phyloP scores from a whole-genome alignment of 2,888 invertebrate genomes.

The Drosophila hawaiiensis region DNA sequence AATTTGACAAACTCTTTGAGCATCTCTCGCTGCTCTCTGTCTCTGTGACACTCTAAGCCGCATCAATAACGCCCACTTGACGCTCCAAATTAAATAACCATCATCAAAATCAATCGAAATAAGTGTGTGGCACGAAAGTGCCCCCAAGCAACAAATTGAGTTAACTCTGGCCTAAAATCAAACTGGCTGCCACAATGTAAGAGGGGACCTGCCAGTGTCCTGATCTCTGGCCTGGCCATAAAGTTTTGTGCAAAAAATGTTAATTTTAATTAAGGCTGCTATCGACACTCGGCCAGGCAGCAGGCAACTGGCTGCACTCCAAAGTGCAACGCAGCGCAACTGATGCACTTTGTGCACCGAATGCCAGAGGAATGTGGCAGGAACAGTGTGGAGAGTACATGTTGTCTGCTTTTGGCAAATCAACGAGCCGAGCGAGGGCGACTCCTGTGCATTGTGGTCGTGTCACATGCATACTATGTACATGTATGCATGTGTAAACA shows the following conservation, averaged over 20 bases:
- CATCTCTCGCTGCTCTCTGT: slow-evolving; percentile 15
- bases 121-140: slow-evolving; percentile 10
- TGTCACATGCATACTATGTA: slow-evolving; percentile 55
- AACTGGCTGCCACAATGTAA: slow-evolving; percentile 60
- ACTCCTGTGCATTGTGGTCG: slow-evolving; percentile 44
- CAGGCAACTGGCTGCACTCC: slow-evolving; percentile 61
- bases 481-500: slow-evolving; percentile 69
- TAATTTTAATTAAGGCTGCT: slow-evolving; percentile 81
- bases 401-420: slow-evolving; percentile 72
- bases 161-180: slow-evolving; percentile 80
- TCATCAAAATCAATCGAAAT: slow-evolving; percentile 76
- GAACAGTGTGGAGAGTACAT: slow-evolving; percentile 18
- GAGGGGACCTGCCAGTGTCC: slow-evolving; percentile 23
- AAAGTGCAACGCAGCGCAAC: slow-evolving; percentile 80
- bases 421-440: slow-evolving; percentile 54
- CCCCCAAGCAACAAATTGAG: slow-evolving; percentile 64
- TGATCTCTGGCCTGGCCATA: slow-evolving; percentile 37
- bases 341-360: slow-evolving; percentile 73
- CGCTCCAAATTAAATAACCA: slow-evolving; percentile 77
- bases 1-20: slow-evolving; percentile 16
- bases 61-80: slow-evolving; percentile 80
- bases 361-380: slow-evolving; percentile 14
- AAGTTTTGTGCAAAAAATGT: slow-evolving; percentile 78
- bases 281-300: slow-evolving; percentile 68
- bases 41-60: slow-evolving; percentile 43